phyloP scores from a whole-genome alignment of 2,113 vertebrate species.

The Sterrhoptilus dennistouni region DNA sequence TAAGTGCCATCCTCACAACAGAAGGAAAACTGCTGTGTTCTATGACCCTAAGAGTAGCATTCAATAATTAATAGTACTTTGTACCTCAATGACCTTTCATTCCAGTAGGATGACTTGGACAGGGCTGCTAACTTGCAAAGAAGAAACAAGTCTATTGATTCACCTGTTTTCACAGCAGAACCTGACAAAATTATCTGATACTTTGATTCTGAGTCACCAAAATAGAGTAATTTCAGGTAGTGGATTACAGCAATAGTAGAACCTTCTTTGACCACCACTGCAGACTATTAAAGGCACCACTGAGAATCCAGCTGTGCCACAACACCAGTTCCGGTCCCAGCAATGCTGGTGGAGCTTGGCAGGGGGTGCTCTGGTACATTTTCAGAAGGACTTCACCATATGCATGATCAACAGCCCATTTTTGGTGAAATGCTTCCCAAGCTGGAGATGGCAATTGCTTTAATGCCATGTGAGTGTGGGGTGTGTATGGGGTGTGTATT shows the following conservation, averaged over 20 bases:
- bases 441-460: accelerated
- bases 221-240: not conserved
- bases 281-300: not conserved
- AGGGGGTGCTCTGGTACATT: not conserved
- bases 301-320: not conserved
- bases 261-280: not conserved
- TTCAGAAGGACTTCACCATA: not conserved
- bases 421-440: not conserved
- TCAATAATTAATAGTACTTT: not conserved
- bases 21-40: not conserved
- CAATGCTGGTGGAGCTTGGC: not conserved
- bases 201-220: not conserved
- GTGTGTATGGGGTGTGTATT: not conserved
- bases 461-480: not conserved
- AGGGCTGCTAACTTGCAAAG: not conserved
- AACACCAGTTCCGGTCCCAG: not conserved
- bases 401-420: accelerated
- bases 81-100: not conserved
- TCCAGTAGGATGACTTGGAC: not conserved
- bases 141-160: not conserved
- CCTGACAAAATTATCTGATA: not conserved
- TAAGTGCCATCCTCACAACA: not conserved
- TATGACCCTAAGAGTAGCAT: not conserved
- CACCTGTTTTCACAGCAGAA: not conserved
- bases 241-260: not conserved